phyloP scores from a whole-genome alignment of 1,140 invertebrate species.

The Zaprionus tsacasi region DNA sequence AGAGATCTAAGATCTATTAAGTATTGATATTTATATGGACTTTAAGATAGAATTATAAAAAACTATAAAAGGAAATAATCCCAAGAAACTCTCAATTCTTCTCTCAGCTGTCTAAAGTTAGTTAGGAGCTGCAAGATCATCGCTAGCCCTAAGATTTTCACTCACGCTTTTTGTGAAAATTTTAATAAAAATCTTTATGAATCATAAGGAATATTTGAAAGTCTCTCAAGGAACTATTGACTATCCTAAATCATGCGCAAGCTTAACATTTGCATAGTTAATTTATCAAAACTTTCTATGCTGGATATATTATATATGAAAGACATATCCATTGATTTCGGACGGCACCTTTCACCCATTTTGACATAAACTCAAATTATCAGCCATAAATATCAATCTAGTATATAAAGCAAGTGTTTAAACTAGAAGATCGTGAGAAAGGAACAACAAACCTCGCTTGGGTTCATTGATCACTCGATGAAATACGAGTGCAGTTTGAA shows the following conservation, averaged over 20 bases:
- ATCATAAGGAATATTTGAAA: not conserved
- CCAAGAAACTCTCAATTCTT: too few relatives aligned
- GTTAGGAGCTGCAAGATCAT: too few relatives aligned
- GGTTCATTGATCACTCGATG: slow-evolving; percentile 24
- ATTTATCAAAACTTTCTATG: slow-evolving; percentile 50
- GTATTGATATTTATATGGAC: too few relatives aligned
- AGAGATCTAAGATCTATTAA: not conserved
- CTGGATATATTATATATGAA: not conserved
- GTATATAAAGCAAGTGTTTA: slow-evolving; percentile 46
- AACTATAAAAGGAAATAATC: too few relatives aligned
- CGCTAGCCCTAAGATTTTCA: too few relatives aligned
- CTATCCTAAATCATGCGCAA: slow-evolving; percentile 9
- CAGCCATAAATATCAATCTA: slow-evolving; percentile 66
- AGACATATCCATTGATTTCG: not conserved
- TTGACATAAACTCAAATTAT: slow-evolving; percentile 58
- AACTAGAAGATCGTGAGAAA: slow-evolving; percentile 60
- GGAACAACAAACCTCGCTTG: not conserved
- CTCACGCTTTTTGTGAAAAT: too few relatives aligned
- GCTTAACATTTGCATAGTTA: slow-evolving; percentile 28
- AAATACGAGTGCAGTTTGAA: slow-evolving; percentile 42
- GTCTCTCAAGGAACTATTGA: not conserved
- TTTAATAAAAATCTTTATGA: not conserved
- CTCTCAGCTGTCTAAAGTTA: too few relatives aligned
- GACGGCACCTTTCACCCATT: slow-evolving; percentile 53
- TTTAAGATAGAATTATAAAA: too few relatives aligned